Conservation (phyloP, 2,113 vertebrate genomes). For the Genyomyrus donnyi region DNA sequence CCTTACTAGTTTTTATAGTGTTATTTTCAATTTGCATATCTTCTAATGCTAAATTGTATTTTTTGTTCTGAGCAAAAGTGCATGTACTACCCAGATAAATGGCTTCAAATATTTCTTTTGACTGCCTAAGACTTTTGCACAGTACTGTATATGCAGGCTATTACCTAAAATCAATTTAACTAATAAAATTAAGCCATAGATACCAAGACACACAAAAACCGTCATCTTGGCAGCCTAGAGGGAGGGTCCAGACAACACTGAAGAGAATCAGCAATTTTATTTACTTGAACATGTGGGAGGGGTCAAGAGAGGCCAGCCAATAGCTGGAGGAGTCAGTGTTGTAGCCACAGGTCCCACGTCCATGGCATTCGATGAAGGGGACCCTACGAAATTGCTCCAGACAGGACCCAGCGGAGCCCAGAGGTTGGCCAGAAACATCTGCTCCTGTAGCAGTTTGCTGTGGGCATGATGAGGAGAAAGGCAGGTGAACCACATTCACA, state of each 20-base stretch:
- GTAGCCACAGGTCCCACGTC: slow-evolving; percentile 79
- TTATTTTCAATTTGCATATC: neutral
- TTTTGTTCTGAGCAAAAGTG: neutral
- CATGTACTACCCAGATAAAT: neutral
- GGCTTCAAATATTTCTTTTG: neutral
- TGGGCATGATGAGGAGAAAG: slow-evolving; percentile 6
- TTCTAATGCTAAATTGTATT: neutral
- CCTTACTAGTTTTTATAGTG: neutral
- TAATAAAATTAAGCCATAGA: neutral
- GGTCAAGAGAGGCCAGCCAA: slow-evolving; percentile 79
- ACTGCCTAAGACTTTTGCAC: neutral
- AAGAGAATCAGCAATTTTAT: neutral
- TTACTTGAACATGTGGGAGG: slow-evolving; percentile 83
- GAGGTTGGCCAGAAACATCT: slow-evolving; percentile 80
- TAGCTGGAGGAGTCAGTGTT: slow-evolving; percentile 84
- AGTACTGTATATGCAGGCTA: neutral
- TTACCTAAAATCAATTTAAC: neutral
- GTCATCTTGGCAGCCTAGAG: neutral
- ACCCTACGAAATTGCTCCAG: slow-evolving; percentile 75
- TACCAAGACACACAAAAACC: neutral
- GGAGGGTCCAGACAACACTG: neutral
- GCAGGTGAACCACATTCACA: neutral
- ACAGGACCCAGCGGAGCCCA: slow-evolving; percentile 86
- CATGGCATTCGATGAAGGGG: slow-evolving; percentile 88
- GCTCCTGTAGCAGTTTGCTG: slow-evolving; percentile 81